These are phyloP conservation scores for Apodemia hepburni DNA, from an alignment of 2,888 invertebrate species.

Conservation along the genomic window DNA sequence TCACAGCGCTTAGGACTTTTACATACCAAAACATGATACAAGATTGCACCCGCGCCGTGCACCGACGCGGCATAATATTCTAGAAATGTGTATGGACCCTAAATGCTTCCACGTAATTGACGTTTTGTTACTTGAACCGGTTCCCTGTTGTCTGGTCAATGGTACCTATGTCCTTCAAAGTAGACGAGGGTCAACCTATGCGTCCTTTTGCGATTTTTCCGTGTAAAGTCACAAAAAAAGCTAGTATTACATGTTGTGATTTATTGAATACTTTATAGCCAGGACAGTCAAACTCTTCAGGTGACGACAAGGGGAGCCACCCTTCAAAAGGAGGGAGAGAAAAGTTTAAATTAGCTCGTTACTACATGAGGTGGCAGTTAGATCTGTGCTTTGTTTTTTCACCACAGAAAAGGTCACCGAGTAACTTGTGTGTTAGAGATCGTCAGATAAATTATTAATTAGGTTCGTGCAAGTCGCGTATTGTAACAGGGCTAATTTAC, in stretches of 20 bases:
- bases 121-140: no score
- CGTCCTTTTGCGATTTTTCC: not conserved
- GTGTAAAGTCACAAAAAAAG: not conserved
- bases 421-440: slow-evolving; percentile 63
- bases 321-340: slow-evolving; percentile 58
- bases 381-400: slow-evolving; percentile 70
- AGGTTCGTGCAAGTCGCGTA: slow-evolving; percentile 35
- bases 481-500: slow-evolving; percentile 7
- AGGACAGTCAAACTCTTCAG: slow-evolving; percentile 64
- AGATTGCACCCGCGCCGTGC: no score
- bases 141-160: no score
- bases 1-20: no score
- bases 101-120: no score
- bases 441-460: slow-evolving; percentile 66
- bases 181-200: no score
- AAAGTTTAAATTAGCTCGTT: slow-evolving; percentile 81
- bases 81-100: no score
- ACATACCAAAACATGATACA: no score
- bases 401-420: slow-evolving; percentile 60
- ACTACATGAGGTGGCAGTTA: slow-evolving; percentile 67
- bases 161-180: no score
- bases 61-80: no score
- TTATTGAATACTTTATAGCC: slow-evolving; percentile 57
- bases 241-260: slow-evolving; percentile 32
- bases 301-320: slow-evolving; percentile 53